Evolutionary conservation across 2,797 vertebrate genomes (phyloP).

Genomic region (Argentina silus): DNA sequence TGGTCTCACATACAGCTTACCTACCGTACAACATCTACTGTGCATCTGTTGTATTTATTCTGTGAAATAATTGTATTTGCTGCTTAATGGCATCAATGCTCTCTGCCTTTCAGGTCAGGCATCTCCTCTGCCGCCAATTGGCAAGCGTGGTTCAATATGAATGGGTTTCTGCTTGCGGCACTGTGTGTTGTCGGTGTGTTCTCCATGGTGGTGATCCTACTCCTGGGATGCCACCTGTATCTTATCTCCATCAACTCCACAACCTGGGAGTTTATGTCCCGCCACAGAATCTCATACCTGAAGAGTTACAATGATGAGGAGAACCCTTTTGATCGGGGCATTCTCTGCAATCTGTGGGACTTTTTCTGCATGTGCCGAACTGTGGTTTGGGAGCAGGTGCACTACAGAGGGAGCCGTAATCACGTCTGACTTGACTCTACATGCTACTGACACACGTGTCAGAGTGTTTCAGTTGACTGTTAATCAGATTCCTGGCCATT

Average conservation of each 20-base stretch:
- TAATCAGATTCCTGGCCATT: background rate
- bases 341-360: slow-evolving; percentile 85
- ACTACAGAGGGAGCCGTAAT: slow-evolving; percentile 61
- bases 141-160: slow-evolving; percentile 81
- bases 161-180: slow-evolving; percentile 79
- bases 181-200: slow-evolving; percentile 76
- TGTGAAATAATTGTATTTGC: background rate
- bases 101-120: slow-evolving; percentile 82
- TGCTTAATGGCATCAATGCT: background rate
- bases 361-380: slow-evolving; percentile 88
- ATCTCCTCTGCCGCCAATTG: slow-evolving; percentile 73
- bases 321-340: slow-evolving; percentile 91
- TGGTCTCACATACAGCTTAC: background rate
- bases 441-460: slow-evolving; percentile 2
- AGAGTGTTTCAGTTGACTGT: background rate
- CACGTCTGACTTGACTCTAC: slow-evolving; percentile 61
- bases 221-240: slow-evolving; percentile 89
- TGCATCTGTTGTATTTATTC: background rate
- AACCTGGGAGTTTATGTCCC: slow-evolving; percentile 96
- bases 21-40: no score
- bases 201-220: slow-evolving; percentile 76
- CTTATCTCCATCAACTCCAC: slow-evolving; percentile 90
- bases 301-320: slow-evolving; percentile 75
- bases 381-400: slow-evolving; percentile 86
- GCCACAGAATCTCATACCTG: slow-evolving; percentile 91